Evolutionary conservation across 2,888 invertebrate species (phyloP).

Genomic region (Diogma glabrata): DNA sequence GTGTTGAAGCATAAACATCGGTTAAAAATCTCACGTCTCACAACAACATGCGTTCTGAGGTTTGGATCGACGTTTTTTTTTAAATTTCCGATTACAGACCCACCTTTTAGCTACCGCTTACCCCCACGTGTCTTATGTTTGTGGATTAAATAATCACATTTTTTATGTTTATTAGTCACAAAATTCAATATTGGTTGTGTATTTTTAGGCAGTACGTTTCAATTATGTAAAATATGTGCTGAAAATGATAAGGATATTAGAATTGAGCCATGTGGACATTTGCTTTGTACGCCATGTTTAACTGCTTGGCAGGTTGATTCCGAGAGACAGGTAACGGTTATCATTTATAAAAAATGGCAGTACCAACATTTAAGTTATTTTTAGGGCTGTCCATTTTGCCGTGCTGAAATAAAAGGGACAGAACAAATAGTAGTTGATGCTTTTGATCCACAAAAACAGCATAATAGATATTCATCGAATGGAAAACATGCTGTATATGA

Average conservation of each 20-base stretch:
- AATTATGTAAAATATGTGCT: constrained; percentile 98
- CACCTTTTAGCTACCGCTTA: too few relatives aligned
- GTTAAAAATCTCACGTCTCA: too few relatives aligned
- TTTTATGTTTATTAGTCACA: too few relatives aligned
- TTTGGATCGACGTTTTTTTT: too few relatives aligned
- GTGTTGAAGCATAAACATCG: too few relatives aligned
- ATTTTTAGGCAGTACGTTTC: constrained; percentile 78
- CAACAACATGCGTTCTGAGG: too few relatives aligned
- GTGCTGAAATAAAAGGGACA: constrained; percentile 98
- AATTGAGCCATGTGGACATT: constrained; percentile 98
- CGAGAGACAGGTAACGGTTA: constrained; percentile 35
- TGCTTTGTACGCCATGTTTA: constrained; percentile 94
- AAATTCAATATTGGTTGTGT: too few relatives aligned
- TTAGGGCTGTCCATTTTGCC: constrained; percentile 95
- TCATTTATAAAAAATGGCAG: too few relatives aligned
- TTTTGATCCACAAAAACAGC: constrained; percentile 65
- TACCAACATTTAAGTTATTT: constrained; percentile 13
- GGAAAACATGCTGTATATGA: constrained; percentile 42
- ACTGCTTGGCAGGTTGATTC: constrained; percentile 91
- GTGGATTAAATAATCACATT: too few relatives aligned
- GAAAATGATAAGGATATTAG: constrained; percentile 99
- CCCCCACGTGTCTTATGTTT: too few relatives aligned
- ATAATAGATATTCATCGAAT: constrained; percentile 37
- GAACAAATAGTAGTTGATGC: constrained; percentile 98
- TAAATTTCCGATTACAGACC: too few relatives aligned